phyloP scores from a whole-genome alignment of 2,797 vertebrate genomes.

The Enteromius unitaeniatus region DNA sequence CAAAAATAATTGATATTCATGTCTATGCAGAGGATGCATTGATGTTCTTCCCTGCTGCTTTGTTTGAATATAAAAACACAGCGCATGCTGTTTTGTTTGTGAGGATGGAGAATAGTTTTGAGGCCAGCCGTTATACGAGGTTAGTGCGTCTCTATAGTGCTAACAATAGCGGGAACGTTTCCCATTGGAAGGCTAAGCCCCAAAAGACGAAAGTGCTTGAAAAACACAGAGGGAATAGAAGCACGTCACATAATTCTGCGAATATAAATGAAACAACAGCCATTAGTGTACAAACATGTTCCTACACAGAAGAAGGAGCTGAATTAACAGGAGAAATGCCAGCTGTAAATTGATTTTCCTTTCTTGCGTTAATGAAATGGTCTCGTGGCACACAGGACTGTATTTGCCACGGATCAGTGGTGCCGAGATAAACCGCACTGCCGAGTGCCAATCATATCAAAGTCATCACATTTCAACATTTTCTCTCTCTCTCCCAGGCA shows the following conservation, averaged over 20 bases:
- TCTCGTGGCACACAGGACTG: slow-evolving; percentile 42
- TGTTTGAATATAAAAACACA: slow-evolving; percentile 14
- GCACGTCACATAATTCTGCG: slow-evolving; percentile 17
- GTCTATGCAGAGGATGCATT: not conserved
- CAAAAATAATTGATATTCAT: slow-evolving; percentile 21
- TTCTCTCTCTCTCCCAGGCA: not conserved
- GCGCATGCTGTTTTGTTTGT: slow-evolving; percentile 37
- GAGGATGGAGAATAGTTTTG: slow-evolving; percentile 15
- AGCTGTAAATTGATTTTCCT: slow-evolving; percentile 69
- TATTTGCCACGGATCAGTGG: not conserved
- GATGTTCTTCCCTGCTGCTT: slow-evolving; percentile 28
- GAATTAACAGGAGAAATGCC: slow-evolving; percentile 36
- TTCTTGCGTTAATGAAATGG: slow-evolving; percentile 70
- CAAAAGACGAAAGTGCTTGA: not conserved
- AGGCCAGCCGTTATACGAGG: not conserved
- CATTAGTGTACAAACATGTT: slow-evolving; percentile 27
- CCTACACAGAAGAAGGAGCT: not conserved
- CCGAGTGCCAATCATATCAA: slow-evolving; percentile 16
- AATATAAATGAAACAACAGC: slow-evolving; percentile 37
- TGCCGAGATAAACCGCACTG: slow-evolving; percentile 6
- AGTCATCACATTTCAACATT: slow-evolving; percentile 6
- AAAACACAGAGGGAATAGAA: slow-evolving; percentile 1
- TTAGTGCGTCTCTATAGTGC: not conserved
- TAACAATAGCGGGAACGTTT: not conserved
- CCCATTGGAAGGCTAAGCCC: not conserved